These are phyloP conservation scores for Salarias fasciatus DNA, from an alignment of 2,797 vertebrate species.

Conservation along the genomic window DNA sequence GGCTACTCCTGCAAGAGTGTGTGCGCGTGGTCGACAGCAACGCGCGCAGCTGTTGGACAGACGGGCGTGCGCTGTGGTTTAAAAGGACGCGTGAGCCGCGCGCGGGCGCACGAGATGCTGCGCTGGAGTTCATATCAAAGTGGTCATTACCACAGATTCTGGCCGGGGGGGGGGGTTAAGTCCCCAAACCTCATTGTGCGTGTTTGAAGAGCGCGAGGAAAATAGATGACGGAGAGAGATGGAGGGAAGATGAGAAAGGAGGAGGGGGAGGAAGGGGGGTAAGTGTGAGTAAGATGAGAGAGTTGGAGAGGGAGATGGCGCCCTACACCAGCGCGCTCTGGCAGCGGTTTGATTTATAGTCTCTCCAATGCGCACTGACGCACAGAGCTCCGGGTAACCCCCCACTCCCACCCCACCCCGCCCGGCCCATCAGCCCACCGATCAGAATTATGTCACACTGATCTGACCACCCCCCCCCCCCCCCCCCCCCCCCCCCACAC, in stretches of 20 bases:
- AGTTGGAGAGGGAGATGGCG: conserved; percentile 41
- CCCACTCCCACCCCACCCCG: conserved; percentile 47
- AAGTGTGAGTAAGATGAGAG: conserved; percentile 3
- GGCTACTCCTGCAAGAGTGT: too few relatives aligned
- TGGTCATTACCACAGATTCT: conserved; percentile 12
- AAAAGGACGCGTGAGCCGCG: conserved; percentile 6
- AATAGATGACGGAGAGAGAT: conserved; percentile 1
- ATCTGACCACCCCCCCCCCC: conserved; percentile 24
- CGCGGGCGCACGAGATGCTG: conserved; percentile 1
- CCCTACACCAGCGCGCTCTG: conserved; percentile 51
- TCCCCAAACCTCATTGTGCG: conserved; percentile 11
- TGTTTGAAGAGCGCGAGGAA: conserved; percentile 25
- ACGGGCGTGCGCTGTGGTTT: not conserved
- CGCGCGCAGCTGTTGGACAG: not conserved
- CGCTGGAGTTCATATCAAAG: conserved; percentile 39
- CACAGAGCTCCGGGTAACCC: conserved; percentile 61
- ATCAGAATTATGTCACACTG: conserved; percentile 49
- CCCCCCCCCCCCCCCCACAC: too few relatives aligned
- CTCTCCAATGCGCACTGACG: conserved; percentile 75
- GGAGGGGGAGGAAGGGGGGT: not conserved
- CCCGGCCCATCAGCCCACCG: conserved; percentile 59
- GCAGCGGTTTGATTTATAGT: conserved; percentile 74
- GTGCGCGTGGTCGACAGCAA: not conserved
- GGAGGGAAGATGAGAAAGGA: conserved; percentile 18
- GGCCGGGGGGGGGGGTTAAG: not conserved